Evolutionary conservation across 2,113 vertebrate species (phyloP), one percentile per base, ranked within the genome.

Genomic region (Embiotoca jacksoni): DNA sequence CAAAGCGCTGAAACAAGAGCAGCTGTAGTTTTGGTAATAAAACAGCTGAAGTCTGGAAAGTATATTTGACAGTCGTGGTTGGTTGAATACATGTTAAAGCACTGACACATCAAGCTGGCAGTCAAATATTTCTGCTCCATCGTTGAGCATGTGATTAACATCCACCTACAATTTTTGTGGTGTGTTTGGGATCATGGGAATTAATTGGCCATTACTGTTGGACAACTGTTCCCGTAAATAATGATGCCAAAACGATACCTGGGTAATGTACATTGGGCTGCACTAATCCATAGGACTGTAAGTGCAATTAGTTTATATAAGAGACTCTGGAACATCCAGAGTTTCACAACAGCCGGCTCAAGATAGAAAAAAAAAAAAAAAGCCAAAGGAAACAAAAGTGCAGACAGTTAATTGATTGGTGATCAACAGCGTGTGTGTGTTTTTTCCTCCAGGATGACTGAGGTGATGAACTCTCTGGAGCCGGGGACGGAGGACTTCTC

Each of bases 401-500:
- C 3, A 15, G 13, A 52, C 47, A 11, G 13, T 35, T 66, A 14
- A 4, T 13, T 50, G 53, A 67, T 16, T 3, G 3, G 5, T 67
- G 30, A 61, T 50, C 2, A 23, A 23, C 23, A 23, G 23, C 23
- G 23, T 23, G 23, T 58, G 2, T 58, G 33, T 80, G 44, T 63
- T 70, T 37, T 44, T 16, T 47, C 64, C 46, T 85, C 15, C 91
- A 97, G 96, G 88, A 97, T 97, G 96, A 96, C 95, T 33, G 96
- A 97, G 82, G 96, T 97, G 89, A 95, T 97, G 91, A 96, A 95
- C 65, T 96, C 95, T 77, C 90, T 96, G 80, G 96, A 97, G 75
- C 94, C 95, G 0, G 93, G 90, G n/a, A 92, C 95, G 79, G 96
- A 96, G 91, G 96, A 96, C 89, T 96, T 97, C 15, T 61, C 82